phyloP scores from a whole-genome alignment of 2,888 invertebrate species.

The Panzeria rudis region DNA sequence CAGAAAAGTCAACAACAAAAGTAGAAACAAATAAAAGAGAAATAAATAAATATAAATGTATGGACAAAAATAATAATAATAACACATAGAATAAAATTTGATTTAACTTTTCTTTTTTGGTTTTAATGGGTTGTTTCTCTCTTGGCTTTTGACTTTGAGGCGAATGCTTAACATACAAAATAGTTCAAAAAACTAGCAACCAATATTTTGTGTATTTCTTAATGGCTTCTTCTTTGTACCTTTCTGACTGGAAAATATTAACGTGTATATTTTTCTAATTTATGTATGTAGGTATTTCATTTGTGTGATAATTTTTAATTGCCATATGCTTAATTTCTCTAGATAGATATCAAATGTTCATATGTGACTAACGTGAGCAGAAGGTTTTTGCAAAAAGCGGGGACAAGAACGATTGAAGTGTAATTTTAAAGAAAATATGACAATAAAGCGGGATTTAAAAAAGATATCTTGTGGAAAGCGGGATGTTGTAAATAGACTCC shows the following conservation, averaged over 20 bases:
- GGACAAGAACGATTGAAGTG: no score
- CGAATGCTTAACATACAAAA: no score
- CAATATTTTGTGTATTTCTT: not conserved
- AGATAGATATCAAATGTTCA: not conserved
- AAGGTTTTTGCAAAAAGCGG: no score
- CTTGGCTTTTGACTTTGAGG: not conserved
- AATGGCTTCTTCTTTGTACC: not conserved
- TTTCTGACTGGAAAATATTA: not conserved
- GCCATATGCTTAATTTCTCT: not conserved
- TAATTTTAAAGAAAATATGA: no score
- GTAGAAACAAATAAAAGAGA: not conserved
- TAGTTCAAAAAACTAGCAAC: no score
- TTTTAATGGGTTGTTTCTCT: not conserved
- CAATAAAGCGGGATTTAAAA: no score
- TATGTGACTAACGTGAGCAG: no score
- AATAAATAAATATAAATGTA: not conserved
- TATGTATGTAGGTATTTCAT: not conserved
- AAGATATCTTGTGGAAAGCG: no score
- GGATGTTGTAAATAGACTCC: no score
- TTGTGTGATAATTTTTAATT: slow-evolving; percentile 1
- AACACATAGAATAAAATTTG: not conserved
- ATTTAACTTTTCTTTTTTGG: not conserved
- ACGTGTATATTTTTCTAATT: not conserved
- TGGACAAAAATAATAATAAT: not conserved
- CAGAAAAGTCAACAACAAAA: not conserved